Evolutionary conservation across 2,113 vertebrate genomes (phyloP), one percentile per base, ranked within the genome.

Genomic region (Channa maculata): DNA sequence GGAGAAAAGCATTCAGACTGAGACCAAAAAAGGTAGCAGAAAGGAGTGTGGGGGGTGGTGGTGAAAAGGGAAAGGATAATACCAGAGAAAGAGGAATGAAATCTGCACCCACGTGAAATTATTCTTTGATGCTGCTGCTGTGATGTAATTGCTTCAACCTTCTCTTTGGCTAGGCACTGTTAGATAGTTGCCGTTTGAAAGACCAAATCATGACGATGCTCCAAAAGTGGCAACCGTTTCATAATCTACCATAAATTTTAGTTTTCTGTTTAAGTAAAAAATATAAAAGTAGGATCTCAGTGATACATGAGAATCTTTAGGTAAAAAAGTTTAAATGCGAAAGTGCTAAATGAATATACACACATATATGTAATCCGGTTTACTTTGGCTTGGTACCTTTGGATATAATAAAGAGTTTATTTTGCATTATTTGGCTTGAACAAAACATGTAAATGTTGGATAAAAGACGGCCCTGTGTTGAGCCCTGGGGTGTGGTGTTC

Each of bases 21-120:
- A 69, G 62, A 84, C 85, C 88, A 91, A 92, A 92, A 77, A 91
- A 82, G 88, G 89, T 24, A 80, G 60, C 37, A 36, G 52, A 79
- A 68, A 68, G 37, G 11, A 52, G 39, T 53, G 63, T 0, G 67
- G 67, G 46, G 75, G 72, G 44, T 67, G 75, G 44, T 67, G 75
- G 44, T 79, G 52, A 37, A 41, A 43, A 33, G 43, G 52, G 13
- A 44, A 70, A n/a, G 61, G 39, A 50, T 68, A 52, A 65, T 8
- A 55, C 4, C 12, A 8, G 9, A 14, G 48, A 46, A 67, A 43
- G 43, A 55, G 60, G 39, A 75, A 75, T 80, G 46, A 77, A 63
- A 75, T 74, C 10, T 53, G 68, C 37, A 34, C 75, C 55, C 78
- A 66, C 24, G 14, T 73, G 33, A 78, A 75, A 71, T 80, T 37